phyloP scores from a whole-genome alignment of 2,113 vertebrate species.

The Gobius niger region DNA sequence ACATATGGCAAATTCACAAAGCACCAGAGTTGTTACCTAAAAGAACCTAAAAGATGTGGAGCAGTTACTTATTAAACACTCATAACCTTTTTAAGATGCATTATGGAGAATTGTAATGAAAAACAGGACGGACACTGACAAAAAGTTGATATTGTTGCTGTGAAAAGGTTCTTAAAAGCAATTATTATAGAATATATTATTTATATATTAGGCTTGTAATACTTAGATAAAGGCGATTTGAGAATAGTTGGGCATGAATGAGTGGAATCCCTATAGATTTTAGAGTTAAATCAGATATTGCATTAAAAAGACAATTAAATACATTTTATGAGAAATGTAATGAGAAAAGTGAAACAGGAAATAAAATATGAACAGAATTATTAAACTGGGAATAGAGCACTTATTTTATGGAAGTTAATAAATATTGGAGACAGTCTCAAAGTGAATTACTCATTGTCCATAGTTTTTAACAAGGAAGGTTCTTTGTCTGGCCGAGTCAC shows the following conservation, averaged over 20 bases:
- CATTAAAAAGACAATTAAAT: conserved; percentile 9
- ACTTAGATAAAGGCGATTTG: background rate
- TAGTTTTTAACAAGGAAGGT: no score
- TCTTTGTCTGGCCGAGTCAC: no score
- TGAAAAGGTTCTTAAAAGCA: background rate
- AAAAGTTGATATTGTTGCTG: background rate
- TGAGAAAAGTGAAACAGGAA: conserved; percentile 17
- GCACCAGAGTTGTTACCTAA: background rate
- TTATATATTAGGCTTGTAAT: background rate
- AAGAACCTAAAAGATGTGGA: conserved; percentile 3
- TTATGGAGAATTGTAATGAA: background rate
- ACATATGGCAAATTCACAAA: conserved; percentile 19
- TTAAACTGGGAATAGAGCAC: conserved; percentile 6
- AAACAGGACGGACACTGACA: background rate
- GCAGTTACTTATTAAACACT: conserved; percentile 3
- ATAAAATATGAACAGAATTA: background rate
- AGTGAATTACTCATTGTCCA: no score
- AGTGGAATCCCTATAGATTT: no score
- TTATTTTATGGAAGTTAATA: background rate
- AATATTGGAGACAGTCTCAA: background rate
- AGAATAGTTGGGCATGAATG: background rate
- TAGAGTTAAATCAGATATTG: background rate
- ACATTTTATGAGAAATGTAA: conserved; percentile 11
- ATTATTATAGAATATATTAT: background rate
- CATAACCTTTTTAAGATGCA: background rate